phyloP scores from a whole-genome alignment of 2,888 invertebrate genomes.

The Arctia plantaginis region DNA sequence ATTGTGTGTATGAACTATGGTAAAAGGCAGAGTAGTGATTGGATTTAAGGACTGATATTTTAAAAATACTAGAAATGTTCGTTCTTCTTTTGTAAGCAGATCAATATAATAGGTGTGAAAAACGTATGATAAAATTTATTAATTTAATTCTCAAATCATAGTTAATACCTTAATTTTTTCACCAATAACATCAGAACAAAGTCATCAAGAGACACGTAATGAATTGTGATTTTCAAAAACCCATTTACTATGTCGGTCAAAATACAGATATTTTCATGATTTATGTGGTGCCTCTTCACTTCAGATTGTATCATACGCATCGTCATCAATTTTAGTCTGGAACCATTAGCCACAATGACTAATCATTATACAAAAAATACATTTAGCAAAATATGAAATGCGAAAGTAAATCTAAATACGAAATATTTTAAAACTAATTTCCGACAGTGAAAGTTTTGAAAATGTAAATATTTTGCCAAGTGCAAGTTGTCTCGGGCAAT shows the following conservation, averaged over 20 bases:
- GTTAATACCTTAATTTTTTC: no score
- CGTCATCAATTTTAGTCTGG: slow-evolving; percentile 50
- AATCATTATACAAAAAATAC: slow-evolving; percentile 32
- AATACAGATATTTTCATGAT: slow-evolving; percentile 55
- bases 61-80: not conserved
- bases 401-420: slow-evolving; percentile 27
- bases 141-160: no score
- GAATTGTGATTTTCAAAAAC: slow-evolving; percentile 41
- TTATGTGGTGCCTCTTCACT: slow-evolving; percentile 41
- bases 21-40: slow-evolving; percentile 14
- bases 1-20: slow-evolving; percentile 30
- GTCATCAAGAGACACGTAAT: not conserved
- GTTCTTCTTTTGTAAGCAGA: no score
- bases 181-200: not conserved
- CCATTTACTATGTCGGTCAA: slow-evolving; percentile 52
- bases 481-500: not conserved
- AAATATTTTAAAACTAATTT: slow-evolving; percentile 17
- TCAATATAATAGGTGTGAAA: no score
- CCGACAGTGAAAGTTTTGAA: slow-evolving; percentile 15
- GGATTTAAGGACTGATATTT: not conserved
- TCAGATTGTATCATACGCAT: slow-evolving; percentile 43
- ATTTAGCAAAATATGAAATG: slow-evolving; percentile 31
- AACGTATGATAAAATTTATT: no score
- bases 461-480: not conserved
- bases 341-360: slow-evolving; percentile 42